A percentile compares a stretch with the other conserved stretches of the same genome.
Evolutionary conservation across 2,113 vertebrate species (phyloP).

Genomic region (Oryzias javanicus): DNA sequence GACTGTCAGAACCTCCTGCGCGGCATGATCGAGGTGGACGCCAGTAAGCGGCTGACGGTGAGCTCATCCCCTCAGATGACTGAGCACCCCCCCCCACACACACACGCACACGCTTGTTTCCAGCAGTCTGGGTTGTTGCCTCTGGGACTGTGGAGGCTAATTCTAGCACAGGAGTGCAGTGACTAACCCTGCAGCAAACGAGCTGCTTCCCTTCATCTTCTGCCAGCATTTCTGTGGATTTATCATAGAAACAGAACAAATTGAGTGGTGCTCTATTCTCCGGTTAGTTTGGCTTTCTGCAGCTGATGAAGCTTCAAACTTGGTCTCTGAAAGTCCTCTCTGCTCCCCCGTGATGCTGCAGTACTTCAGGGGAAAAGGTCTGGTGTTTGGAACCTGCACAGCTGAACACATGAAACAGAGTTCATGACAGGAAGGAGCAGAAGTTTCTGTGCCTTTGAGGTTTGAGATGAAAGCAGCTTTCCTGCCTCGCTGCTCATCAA

Average conservation of each 20-base stretch:
- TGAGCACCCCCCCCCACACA: background rate
- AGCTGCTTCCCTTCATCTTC: constrained; percentile 1
- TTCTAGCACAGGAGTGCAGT: constrained; percentile 16
- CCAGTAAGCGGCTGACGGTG: constrained; percentile 90
- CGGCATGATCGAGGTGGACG: constrained; percentile 98
- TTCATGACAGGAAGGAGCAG: too few relatives aligned
- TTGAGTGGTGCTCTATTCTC: constrained; percentile 1
- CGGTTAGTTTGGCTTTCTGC: constrained; percentile 2
- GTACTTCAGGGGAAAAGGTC: too few relatives aligned
- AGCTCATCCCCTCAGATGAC: background rate
- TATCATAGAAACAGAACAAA: constrained; percentile 19
- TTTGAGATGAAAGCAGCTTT: background rate
- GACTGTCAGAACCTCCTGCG: constrained; percentile 97
- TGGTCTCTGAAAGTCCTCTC: too few relatives aligned
- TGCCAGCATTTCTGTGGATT: background rate
- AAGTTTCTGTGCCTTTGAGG: background rate
- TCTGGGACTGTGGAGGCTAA: constrained; percentile 5
- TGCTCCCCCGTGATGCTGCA: background rate
- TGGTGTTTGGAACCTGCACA: too few relatives aligned
- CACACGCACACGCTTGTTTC: background rate
- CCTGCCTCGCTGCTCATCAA: background rate
- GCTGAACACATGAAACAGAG: too few relatives aligned
- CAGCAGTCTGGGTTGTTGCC: constrained; percentile 9
- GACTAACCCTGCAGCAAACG: constrained; percentile 21
- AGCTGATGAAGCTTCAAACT: background rate